A percentile compares a stretch with the other conserved stretches of the same genome.
Evolutionary conservation across 2,113 vertebrate species (phyloP).

Genomic region (Sitta europaea): DNA sequence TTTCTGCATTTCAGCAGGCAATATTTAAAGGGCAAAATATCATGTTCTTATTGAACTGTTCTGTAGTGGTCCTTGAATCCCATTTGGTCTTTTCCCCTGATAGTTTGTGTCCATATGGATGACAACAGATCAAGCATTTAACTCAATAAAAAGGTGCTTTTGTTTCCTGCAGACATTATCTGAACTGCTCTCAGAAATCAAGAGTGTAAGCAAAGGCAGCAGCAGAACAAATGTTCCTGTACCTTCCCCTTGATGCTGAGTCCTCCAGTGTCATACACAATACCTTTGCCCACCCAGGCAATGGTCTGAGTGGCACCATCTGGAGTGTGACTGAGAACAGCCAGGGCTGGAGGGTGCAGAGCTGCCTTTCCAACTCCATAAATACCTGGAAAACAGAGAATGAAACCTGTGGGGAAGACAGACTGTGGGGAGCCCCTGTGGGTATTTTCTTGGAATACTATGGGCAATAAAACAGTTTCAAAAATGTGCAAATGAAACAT

Average conservation of each 20-base stretch:
- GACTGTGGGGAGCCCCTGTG: background rate
- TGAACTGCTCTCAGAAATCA: background rate
- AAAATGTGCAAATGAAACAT: background rate
- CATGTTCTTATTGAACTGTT: background rate
- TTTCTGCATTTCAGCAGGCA: background rate
- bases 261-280: slow-evolving; percentile 97
- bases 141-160: background rate
- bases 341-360: slow-evolving; percentile 87
- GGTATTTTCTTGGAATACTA: background rate
- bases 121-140: background rate
- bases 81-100: background rate
- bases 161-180: background rate
- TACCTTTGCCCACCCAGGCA: slow-evolving; percentile 97
- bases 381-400: slow-evolving; percentile 77
- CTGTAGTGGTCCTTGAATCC: background rate
- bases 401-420: background rate
- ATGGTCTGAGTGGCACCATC: slow-evolving; percentile 95
- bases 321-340: slow-evolving; percentile 90
- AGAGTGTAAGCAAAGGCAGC: background rate
- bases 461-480: background rate
- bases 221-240: background rate
- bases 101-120: background rate
- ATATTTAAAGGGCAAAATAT: background rate
- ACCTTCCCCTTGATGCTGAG: slow-evolving; percentile 99
- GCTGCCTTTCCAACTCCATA: slow-evolving; percentile 97